Evolutionary conservation across 2,888 invertebrate species (phyloP).

Genomic region (Drosophila fulvimacula): DNA sequence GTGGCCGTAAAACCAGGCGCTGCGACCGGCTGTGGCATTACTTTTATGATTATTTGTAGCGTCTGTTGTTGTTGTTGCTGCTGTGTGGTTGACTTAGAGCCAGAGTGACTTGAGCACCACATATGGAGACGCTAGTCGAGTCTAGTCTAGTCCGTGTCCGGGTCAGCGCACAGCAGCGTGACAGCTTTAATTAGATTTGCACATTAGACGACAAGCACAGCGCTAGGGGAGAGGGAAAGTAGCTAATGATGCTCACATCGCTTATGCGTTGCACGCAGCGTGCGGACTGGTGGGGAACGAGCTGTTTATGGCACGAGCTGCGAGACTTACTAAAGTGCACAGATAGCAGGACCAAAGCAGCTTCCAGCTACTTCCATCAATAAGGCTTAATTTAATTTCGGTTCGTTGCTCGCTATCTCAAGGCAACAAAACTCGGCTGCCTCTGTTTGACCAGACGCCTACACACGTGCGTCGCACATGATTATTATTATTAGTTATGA

Average conservation of each 20-base stretch:
- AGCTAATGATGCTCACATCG: slow-evolving; percentile 68
- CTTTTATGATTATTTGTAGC: slow-evolving; percentile 84
- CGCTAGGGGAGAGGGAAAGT: not conserved
- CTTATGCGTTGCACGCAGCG: slow-evolving; percentile 68
- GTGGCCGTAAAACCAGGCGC: slow-evolving; percentile 53
- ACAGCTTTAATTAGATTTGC: slow-evolving; percentile 78
- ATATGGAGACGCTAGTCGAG: slow-evolving; percentile 52
- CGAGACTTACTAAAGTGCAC: slow-evolving; percentile 37
- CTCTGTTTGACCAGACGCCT: slow-evolving; percentile 7
- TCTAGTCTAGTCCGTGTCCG: slow-evolving; percentile 45
- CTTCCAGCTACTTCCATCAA: slow-evolving; percentile 58
- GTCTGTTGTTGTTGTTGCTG: slow-evolving; percentile 59
- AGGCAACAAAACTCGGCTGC: slow-evolving; percentile 33
- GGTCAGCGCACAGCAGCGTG: slow-evolving; percentile 25
- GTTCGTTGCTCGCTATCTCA: slow-evolving; percentile 69
- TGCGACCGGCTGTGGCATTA: slow-evolving; percentile 70
- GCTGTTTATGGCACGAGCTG: slow-evolving; percentile 45
- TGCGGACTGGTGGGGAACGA: not conserved
- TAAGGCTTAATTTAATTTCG: slow-evolving; percentile 79
- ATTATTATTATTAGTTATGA: slow-evolving; percentile 79
- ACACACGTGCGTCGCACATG: slow-evolving; percentile 63
- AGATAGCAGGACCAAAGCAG: slow-evolving; percentile 23
- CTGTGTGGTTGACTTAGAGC: slow-evolving; percentile 29
- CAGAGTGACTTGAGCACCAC: slow-evolving; percentile 58
- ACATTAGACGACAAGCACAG: slow-evolving; percentile 58